Evolutionary conservation across 2,797 vertebrate genomes (phyloP), one percentile per base, ranked within the genome.

Genomic region (Leptodactylus fallax): DNA sequence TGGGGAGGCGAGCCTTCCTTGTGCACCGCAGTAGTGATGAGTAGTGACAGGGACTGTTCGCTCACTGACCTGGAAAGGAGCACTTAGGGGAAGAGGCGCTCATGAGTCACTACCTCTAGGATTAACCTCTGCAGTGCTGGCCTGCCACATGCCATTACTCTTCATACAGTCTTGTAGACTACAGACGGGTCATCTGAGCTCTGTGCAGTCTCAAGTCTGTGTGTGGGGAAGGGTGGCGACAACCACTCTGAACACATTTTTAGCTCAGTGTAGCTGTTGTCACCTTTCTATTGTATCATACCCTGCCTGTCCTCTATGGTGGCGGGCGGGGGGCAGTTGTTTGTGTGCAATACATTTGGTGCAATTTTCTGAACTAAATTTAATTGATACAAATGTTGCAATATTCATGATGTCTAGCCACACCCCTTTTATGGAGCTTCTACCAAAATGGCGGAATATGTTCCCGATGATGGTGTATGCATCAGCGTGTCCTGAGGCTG

Each of bases 51-150:
- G 81, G 83, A 78, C 87, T 85, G 56, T 17, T 81, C 53, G 60
- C 85, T 79, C 80, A 77, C 80, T 89, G 88, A 89, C 88, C 88
- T 89, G 79, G 88, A 89, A 89, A 72, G 49, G 36, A 79, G 61
- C 63, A 83, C 80, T 79, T 85, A 71, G 61, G 85, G 87, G 82
- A 63, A 86, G 47, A 47, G 56, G 51, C 21, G 69, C 71, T 55
- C 17, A 51, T 47, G 51, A 49, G 47, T 79, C 60, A 25, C 79
- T 76, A 86, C 79, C 79, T 77, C 71, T 78, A 86, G 63, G 63
- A 82, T 74, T 78, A 63, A 89, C 87, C 47, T 12, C 11, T 69
- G 74, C n/a, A 14, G 51, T 56, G 79, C 82, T 10, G 55, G 36
- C 16, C 81, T 7, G 51, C 23, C 3, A 8, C 67, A 69, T 69